Percentiles rank a stretch among this genome's conserved stretches.
Conservation (phyloP, 2,888 invertebrate species). For the Lasius fuliginosus region DNA sequence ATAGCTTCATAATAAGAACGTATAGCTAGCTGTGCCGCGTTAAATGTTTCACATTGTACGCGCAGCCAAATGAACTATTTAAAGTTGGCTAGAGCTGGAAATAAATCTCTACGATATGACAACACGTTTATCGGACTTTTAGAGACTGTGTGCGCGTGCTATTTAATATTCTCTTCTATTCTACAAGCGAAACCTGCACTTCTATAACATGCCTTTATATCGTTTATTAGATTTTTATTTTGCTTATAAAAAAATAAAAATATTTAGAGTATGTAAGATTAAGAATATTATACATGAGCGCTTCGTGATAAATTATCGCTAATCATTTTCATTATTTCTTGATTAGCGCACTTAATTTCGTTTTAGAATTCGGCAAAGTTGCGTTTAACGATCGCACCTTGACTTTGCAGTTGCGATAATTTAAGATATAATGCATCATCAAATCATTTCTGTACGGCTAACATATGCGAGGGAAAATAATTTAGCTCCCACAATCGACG, state of each 20-base stretch:
- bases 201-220: not conserved
- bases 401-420: not conserved
- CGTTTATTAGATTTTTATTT: not conserved
- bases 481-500: slow-evolving; percentile 6
- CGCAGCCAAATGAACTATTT: slow-evolving; percentile 54
- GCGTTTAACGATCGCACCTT: too few species aligned
- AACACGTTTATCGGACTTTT: slow-evolving; percentile 23
- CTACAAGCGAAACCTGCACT: not conserved
- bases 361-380: not conserved
- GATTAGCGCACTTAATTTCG: not conserved
- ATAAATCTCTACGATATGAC: slow-evolving; percentile 53
- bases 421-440: not conserved
- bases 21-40: slow-evolving; percentile 41
- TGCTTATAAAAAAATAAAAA: not conserved
- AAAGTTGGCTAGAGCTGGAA: slow-evolving; percentile 57
- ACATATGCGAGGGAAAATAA: slow-evolving; percentile 10
- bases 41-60: slow-evolving; percentile 52
- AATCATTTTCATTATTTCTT: not conserved
- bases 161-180: slow-evolving; percentile 23
- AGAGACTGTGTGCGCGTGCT: not conserved
- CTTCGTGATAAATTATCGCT: not conserved
- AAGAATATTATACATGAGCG: not conserved
- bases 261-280: not conserved
- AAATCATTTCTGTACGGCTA: not conserved
- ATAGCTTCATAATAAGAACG: slow-evolving; percentile 49